Evolutionary conservation across 2,113 vertebrate species (phyloP).

Genomic region (Poecile atricapillus): DNA sequence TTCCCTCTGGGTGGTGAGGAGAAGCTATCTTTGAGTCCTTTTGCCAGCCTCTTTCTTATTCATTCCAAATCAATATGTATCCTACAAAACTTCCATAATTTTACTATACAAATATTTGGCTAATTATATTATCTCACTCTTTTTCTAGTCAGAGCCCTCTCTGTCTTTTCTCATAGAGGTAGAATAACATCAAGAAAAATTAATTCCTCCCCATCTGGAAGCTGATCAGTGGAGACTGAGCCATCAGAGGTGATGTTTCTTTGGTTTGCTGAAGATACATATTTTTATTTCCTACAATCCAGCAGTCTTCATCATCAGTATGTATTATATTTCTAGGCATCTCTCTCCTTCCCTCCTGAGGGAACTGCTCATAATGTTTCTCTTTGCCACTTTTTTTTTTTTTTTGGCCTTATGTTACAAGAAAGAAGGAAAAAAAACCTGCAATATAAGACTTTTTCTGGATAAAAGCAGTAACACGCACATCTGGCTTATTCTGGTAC

Average conservation of each 20-base stretch:
- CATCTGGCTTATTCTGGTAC: slow-evolving; percentile 3
- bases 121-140: not conserved
- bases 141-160: not conserved
- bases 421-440: not conserved
- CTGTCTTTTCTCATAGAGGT: not conserved
- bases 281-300: not conserved
- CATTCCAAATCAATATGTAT: not conserved
- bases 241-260: not conserved
- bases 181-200: not conserved
- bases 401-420: not conserved
- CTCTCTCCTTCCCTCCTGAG: not conserved
- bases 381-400: not conserved
- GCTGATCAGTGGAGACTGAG: not conserved
- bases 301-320: not conserved
- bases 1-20: not conserved
- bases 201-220: not conserved
- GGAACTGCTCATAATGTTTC: not conserved
- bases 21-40: not conserved
- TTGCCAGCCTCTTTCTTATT: not conserved
- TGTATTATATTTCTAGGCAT: not conserved
- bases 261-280: not conserved
- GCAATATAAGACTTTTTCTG: not conserved
- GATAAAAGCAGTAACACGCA: not conserved
- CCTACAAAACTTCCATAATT: not conserved
- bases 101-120: not conserved